Conservation (phyloP, 2,113 vertebrate genomes). For the Falcunculus frontatus region DNA sequence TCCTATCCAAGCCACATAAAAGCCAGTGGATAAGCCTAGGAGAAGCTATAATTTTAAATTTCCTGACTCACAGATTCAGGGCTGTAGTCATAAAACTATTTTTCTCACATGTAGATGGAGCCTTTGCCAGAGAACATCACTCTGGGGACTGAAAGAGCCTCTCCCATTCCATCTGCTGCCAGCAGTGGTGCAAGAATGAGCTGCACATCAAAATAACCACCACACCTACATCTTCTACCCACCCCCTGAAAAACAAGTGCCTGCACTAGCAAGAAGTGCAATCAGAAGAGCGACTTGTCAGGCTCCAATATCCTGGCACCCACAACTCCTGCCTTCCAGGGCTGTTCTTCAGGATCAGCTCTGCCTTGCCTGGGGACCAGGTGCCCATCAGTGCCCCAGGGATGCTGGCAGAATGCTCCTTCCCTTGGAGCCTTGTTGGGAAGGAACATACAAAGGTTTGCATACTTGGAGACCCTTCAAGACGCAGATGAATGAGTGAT, state of each 20-base stretch:
- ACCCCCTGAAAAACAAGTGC: neutral
- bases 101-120: neutral
- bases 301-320: neutral
- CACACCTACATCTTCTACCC: neutral
- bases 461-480: neutral
- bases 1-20: neutral
- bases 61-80: neutral
- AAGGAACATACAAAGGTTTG: neutral
- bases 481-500: neutral
- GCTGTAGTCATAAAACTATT: neutral
- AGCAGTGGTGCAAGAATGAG: neutral
- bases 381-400: neutral
- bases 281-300: accelerated
- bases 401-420: neutral
- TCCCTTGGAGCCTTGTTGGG: neutral
- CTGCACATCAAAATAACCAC: neutral
- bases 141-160: neutral
- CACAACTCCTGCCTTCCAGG: neutral
- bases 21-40: neutral
- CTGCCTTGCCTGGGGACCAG: neutral
- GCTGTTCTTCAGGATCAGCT: neutral
- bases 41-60: neutral
- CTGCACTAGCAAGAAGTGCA: neutral
- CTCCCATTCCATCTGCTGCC: neutral
- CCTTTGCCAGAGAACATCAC: neutral